Evolutionary conservation across 2,113 vertebrate genomes (phyloP).

Genomic region (Crotalus tigris): DNA sequence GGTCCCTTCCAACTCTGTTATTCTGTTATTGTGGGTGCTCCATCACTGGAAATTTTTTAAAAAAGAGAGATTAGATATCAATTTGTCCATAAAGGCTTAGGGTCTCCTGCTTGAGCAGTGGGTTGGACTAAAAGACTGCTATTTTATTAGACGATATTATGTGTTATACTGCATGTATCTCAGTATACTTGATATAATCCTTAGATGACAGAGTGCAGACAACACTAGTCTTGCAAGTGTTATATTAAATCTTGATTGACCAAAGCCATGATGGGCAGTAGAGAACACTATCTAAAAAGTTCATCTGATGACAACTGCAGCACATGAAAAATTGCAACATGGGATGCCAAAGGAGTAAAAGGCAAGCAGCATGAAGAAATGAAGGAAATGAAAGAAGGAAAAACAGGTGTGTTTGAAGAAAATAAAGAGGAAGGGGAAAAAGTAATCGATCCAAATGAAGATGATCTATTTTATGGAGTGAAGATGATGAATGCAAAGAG

Average conservation of each 20-base stretch:
- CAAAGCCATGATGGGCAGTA: not conserved
- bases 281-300: not conserved
- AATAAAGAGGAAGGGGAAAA: not conserved
- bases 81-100: not conserved
- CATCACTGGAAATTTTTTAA: not conserved
- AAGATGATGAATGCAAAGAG: not conserved
- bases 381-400: not conserved
- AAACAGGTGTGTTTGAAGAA: not conserved
- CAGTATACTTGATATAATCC: not conserved
- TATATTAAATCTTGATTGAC: not conserved
- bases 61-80: too few species aligned
- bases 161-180: not conserved
- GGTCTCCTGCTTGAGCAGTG: not conserved
- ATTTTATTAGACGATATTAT: not conserved
- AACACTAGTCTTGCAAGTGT: not conserved
- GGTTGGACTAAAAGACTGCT: not conserved
- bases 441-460: not conserved
- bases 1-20: not conserved
- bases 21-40: not conserved
- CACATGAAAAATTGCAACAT: not conserved
- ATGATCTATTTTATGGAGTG: not conserved
- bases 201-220: not conserved
- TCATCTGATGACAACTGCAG: not conserved
- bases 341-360: not conserved
- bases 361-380: not conserved